A percentile compares a stretch with the other conserved stretches of the same genome.
Conservation (phyloP, 2,113 vertebrate species). For the Trachemys scripta region DNA sequence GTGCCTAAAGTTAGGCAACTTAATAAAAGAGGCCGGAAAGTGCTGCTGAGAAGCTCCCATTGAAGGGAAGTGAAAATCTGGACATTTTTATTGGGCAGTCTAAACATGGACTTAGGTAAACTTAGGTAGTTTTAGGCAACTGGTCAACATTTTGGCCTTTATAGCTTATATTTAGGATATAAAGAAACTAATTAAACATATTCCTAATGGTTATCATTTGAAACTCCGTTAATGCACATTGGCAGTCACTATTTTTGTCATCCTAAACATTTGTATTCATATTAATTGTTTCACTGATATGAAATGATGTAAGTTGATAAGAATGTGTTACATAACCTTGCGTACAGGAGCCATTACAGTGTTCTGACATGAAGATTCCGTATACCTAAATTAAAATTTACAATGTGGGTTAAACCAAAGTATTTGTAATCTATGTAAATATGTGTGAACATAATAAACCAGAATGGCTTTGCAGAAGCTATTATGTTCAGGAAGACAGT, state of each 20-base stretch:
- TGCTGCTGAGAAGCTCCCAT: slow-evolving; percentile 8
- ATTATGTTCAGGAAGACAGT: slow-evolving; percentile 31
- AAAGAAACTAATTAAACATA: background rate
- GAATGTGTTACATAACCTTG: background rate
- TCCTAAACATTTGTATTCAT: background rate
- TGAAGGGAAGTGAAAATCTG: background rate
- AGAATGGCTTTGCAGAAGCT: slow-evolving; percentile 33
- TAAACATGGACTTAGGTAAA: background rate
- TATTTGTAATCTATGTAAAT: background rate
- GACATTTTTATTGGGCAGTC: background rate
- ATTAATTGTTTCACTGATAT: background rate
- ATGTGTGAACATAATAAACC: slow-evolving; percentile 45
- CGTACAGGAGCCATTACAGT: background rate
- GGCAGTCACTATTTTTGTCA: background rate
- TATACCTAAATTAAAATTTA: background rate
- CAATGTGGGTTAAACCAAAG: background rate
- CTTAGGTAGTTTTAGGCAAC: background rate
- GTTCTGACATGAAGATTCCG: background rate
- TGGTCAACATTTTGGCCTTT: background rate
- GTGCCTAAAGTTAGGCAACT: background rate
- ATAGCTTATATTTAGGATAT: background rate
- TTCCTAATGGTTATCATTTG: background rate
- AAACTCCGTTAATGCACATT: background rate
- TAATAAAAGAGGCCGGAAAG: slow-evolving; percentile 24
- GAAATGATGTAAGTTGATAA: background rate